Evolutionary conservation across 2,888 invertebrate species (phyloP).

Genomic region (Melinaea menophilus): DNA sequence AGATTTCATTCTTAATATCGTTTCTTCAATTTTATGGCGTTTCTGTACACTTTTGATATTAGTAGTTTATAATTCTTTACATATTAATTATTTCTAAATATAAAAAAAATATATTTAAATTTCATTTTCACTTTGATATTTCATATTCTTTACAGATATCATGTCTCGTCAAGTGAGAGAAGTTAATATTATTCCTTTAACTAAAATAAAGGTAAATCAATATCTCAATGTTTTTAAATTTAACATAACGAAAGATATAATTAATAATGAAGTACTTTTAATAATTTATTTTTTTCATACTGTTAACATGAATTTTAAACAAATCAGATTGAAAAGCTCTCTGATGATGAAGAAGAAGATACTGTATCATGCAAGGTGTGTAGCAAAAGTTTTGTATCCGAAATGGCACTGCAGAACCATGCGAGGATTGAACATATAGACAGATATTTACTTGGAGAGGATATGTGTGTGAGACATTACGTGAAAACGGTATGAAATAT

Average conservation of each 20-base stretch:
- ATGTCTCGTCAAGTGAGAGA: conserved; percentile 39
- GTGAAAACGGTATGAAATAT: not conserved
- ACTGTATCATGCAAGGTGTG: conserved; percentile 50
- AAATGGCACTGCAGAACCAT: conserved; percentile 58
- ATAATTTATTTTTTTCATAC: not conserved
- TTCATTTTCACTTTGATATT: not conserved
- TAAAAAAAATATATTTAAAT: not conserved
- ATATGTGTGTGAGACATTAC: conserved; percentile 17
- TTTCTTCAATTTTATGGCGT: not conserved
- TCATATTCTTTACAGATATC: conserved; percentile 17
- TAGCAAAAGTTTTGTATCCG: conserved; percentile 48
- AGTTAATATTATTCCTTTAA: conserved; percentile 44
- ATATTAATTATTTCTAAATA: not conserved
- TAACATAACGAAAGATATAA: too few species aligned
- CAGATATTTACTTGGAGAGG: conserved; percentile 45
- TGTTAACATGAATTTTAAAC: too few species aligned
- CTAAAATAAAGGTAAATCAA: conserved; percentile 45
- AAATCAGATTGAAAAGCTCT: conserved; percentile 43
- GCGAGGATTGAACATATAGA: conserved; percentile 56
- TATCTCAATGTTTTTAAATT: too few species aligned
- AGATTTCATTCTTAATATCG: not conserved
- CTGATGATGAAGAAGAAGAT: conserved; percentile 45
- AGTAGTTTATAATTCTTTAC: not conserved
- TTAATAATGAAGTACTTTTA: too few species aligned
- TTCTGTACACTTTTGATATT: not conserved